Conservation (phyloP, 30 jellyfish, hydroid and myxozoan genomes). For the Mastigias papua region DNA sequence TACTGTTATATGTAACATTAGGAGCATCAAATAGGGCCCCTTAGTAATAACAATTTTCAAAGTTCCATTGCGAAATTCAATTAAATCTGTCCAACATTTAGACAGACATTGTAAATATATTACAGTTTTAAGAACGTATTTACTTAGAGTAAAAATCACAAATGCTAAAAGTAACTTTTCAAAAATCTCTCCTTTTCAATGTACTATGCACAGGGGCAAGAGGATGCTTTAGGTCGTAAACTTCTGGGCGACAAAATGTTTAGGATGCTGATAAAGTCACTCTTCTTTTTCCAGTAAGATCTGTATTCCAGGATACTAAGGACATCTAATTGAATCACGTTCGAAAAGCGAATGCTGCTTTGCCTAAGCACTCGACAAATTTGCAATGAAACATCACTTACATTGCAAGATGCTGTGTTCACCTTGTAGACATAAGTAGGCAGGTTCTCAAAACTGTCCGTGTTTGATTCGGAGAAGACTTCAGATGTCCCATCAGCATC, state of each 20-base stretch:
- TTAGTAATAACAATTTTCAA: no score
- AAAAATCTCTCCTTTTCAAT: no score
- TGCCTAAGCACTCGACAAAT: constrained; percentile 61
- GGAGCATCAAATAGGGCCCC: no score
- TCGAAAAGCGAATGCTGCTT: constrained; percentile 36
- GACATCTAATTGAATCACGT: constrained; percentile 23
- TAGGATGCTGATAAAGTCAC: constrained; percentile 12
- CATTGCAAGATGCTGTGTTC: constrained; percentile 40
- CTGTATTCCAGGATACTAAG: constrained; percentile 58
- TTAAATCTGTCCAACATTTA: no score
- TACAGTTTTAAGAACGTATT: no score
- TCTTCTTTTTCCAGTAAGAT: constrained; percentile 35
- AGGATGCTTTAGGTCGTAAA: constrained; percentile 38
- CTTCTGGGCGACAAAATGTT: constrained; percentile 24
- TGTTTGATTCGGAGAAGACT: neutral
- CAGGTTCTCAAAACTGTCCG: constrained; percentile 10
- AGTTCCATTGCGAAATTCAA: no score
- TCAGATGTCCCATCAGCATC: neutral
- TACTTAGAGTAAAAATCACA: no score
- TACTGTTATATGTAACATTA: no score
- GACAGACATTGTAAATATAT: no score
- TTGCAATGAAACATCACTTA: constrained; percentile 29
- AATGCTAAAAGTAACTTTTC: no score
- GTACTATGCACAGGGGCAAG: constrained; percentile 36
- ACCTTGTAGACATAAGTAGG: constrained; percentile 41